These are phyloP conservation scores for Pantherophis guttatus DNA, from an alignment of 2,113 vertebrate genomes.

Conservation along the genomic window DNA sequence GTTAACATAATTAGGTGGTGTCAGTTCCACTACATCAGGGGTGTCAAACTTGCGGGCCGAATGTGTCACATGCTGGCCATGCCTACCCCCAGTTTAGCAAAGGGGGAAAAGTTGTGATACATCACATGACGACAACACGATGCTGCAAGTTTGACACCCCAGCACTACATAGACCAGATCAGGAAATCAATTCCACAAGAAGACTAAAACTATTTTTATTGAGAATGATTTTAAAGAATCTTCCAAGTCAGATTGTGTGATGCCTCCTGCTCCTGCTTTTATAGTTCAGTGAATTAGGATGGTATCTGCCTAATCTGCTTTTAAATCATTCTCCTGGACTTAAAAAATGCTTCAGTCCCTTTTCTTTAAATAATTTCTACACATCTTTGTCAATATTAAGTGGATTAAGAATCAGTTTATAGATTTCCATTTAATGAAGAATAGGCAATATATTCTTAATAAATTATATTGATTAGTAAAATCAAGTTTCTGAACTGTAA, in stretches of 20 bases:
- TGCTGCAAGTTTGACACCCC: no score
- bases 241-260: neutral
- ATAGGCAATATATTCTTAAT: neutral
- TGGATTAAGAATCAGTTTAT: neutral
- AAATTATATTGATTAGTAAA: neutral
- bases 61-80: no score
- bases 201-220: neutral
- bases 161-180: neutral
- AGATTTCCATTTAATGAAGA: neutral
- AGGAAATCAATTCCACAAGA: neutral
- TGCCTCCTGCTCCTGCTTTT: neutral
- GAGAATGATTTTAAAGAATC: neutral
- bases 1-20: neutral
- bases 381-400: neutral
- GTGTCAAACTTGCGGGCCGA: no score
- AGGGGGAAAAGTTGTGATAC: no score
- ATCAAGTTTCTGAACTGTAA: neutral
- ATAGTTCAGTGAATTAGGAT: neutral
- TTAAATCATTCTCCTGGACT: neutral
- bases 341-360: neutral
- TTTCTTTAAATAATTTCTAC: neutral
- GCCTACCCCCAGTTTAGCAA: no score
- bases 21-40: neutral
- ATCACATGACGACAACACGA: no score
- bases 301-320: neutral